A percentile compares a stretch with the other conserved stretches of the same genome.
phyloP scores from a whole-genome alignment of 2,797 vertebrate genomes.

The Lagodon rhomboides region DNA sequence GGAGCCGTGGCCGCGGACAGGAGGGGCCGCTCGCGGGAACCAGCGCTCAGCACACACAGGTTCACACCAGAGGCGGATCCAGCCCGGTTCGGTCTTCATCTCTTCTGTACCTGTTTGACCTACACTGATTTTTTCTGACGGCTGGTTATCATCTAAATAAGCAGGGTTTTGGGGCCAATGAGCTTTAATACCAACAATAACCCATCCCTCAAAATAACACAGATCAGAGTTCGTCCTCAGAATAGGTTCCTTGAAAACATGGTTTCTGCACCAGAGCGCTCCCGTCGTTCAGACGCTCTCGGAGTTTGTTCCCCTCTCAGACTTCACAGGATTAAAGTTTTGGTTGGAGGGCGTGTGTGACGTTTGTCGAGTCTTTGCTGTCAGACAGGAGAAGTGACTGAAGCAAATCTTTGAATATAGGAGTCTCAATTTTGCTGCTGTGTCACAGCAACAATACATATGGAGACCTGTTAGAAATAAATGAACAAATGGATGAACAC shows the following conservation, averaged over 20 bases:
- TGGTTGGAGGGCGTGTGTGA: neutral
- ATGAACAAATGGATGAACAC: neutral
- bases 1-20: slow-evolving; percentile 41
- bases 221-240: neutral
- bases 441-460: neutral
- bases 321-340: neutral
- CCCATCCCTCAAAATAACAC: neutral
- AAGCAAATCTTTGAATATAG: neutral
- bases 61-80: neutral
- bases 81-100: neutral
- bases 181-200: too few species aligned
- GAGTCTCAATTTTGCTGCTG: neutral
- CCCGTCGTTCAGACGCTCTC: too few species aligned
- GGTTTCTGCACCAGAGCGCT: neutral
- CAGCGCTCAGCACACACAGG: slow-evolving; percentile 11
- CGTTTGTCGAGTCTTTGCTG: neutral
- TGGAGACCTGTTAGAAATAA: neutral
- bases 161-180: neutral
- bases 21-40: slow-evolving; percentile 33
- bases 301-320: too few species aligned
- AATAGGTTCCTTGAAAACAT: slow-evolving; percentile 19
- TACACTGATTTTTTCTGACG: neutral
- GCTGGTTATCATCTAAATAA: neutral
- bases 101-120: neutral
- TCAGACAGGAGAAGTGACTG: neutral